phyloP scores from a whole-genome alignment of 2,797 vertebrate genomes.

The Eulemur mongoz region DNA sequence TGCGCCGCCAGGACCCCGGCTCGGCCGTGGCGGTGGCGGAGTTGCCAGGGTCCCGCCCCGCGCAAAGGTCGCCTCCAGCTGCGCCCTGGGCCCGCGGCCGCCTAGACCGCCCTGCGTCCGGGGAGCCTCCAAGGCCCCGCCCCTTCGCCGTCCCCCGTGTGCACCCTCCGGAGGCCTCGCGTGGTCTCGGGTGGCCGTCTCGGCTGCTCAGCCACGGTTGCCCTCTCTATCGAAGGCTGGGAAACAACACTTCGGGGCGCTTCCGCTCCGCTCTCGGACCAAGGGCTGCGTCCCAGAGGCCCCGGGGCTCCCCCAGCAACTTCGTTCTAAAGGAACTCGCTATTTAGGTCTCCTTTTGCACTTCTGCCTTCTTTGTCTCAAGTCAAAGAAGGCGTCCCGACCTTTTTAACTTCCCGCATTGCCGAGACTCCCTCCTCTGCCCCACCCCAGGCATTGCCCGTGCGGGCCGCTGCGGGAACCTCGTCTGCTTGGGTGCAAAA shows the following conservation, averaged over 20 bases:
- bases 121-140: background rate
- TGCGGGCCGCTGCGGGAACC: background rate
- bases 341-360: background rate
- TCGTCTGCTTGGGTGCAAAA: background rate
- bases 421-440: background rate
- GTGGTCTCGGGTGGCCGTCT: accelerated
- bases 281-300: background rate
- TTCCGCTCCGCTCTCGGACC: background rate
- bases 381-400: background rate
- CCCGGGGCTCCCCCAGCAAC: background rate
- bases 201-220: background rate
- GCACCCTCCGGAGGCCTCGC: background rate
- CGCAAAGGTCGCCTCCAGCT: conserved; percentile 60
- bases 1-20: background rate
- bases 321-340: background rate
- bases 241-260: no score
- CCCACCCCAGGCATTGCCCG: background rate
- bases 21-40: background rate
- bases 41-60: conserved; percentile 31
- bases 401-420: background rate
- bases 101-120: background rate
- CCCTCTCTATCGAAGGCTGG: background rate
- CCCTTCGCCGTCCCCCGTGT: background rate
- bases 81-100: background rate
- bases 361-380: background rate